A percentile compares a stretch with the other conserved stretches of the same genome.
These are phyloP conservation scores for Ochropleura plecta DNA, from an alignment of 2,888 invertebrate genomes.

Conservation along the genomic window DNA sequence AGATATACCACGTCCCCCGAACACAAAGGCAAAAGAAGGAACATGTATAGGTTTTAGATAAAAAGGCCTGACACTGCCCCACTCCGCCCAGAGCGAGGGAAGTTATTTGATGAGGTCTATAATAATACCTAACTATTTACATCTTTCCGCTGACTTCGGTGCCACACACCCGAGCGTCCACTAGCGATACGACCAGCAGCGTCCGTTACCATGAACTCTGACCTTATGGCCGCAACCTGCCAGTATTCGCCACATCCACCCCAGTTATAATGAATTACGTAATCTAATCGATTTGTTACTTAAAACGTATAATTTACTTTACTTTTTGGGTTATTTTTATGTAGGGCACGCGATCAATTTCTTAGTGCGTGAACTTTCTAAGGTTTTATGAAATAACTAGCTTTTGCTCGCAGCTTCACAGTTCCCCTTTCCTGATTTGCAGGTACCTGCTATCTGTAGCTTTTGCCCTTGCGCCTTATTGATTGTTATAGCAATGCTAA, in stretches of 20 bases:
- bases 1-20: too few species aligned
- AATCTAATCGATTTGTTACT: constrained; percentile 54
- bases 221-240: constrained; percentile 68
- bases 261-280: constrained; percentile 61
- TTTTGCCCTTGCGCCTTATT: too few species aligned
- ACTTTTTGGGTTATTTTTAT: constrained; percentile 26
- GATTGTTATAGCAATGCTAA: too few species aligned
- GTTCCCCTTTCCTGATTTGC: too few species aligned
- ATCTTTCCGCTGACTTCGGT: constrained; percentile 31
- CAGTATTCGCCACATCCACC: constrained; percentile 53
- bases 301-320: constrained; percentile 21
- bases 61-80: too few species aligned
- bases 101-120: too few species aligned
- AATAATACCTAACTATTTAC: too few species aligned
- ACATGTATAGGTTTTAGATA: too few species aligned
- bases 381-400: neutral
- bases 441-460: too few species aligned
- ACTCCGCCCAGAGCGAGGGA: too few species aligned
- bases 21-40: too few species aligned
- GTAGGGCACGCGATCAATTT: neutral
- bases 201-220: constrained; percentile 75
- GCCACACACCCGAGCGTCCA: constrained; percentile 63
- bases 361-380: neutral
- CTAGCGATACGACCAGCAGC: constrained; percentile 64
- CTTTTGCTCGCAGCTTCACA: too few species aligned